Evolutionary conservation across 2,888 invertebrate species (phyloP), one percentile per base, ranked within the genome.

Genomic region (Andrena dorsata): DNA sequence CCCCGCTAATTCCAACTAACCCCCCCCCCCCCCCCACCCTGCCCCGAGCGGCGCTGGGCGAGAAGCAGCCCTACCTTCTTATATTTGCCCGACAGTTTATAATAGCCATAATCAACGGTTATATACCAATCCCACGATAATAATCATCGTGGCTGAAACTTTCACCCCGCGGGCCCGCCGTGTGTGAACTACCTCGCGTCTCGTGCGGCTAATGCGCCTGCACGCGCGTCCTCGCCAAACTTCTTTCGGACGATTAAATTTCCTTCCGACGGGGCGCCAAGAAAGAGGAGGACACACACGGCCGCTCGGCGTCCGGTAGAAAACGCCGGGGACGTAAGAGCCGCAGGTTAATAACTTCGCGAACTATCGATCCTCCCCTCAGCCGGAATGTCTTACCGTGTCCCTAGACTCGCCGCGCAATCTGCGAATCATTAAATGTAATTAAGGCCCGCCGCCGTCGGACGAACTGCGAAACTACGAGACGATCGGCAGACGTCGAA

Each of bases 61-160:
- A 73, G 66, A 69, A 65, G 72, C 58, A 66, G 76, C 86, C 89
- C 87, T 86, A 88, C 91, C 90, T 92, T 92, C 92, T 92, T 92
- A 92, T 93, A 92, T 93, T 93, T 92, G 91, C 91, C 91, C 92
- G 93, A 91, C 92, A 92, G 91, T 91, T 90, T 86, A 90, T 93
- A 93, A 93, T 93, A 90, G 92, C 92, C 92, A 91, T 93, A 93
- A 93, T 93, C 93, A 93, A 91, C 90, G 92, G 91, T 90, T 92
- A 92, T 41, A 41, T 91, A 92, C 88, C 91, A 90, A 91, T 91
- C 90, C 90, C 90, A 87, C 90, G 90, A 92, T 92, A 92, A 93
- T 93, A 93, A 93, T 93, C 92, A 92, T 91, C 82, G 70, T 71
- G 74, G 78, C 79, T 76, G 87, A 88, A 88, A 88, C 80, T 88